A percentile compares a stretch with the other conserved stretches of the same genome.
phyloP scores from a whole-genome alignment of 1,140 invertebrate species.

The Drosophila kikkawai region DNA sequence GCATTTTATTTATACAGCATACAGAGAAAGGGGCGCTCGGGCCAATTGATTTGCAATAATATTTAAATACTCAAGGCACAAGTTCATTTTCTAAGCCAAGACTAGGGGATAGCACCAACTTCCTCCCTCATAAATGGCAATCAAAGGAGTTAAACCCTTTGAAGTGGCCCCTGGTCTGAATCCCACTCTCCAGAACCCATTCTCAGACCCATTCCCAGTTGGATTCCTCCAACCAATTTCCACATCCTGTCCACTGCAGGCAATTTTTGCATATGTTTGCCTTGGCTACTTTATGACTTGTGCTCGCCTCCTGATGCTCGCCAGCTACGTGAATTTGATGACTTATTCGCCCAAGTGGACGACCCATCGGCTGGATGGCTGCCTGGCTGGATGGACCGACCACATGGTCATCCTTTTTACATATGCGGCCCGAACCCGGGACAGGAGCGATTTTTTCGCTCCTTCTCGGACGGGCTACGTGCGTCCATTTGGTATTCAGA shows the following conservation, averaged over 20 bases:
- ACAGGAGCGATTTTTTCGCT: constrained; percentile 46
- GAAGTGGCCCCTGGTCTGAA: constrained; percentile 44
- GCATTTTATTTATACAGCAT: constrained; percentile 72
- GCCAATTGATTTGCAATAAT: constrained; percentile 83
- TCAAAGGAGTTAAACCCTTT: constrained; percentile 68
- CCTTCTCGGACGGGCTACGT: constrained; percentile 63
- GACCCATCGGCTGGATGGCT: constrained; percentile 3
- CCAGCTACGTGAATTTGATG: constrained; percentile 79
- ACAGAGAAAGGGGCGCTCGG: neutral
- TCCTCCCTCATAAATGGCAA: constrained; percentile 60
- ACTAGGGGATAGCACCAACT: constrained; percentile 10
- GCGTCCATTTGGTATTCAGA: constrained; percentile 84
- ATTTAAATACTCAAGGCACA: constrained; percentile 69
- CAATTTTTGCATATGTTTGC: constrained; percentile 80
- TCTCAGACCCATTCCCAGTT: neutral
- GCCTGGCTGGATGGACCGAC: constrained; percentile 18
- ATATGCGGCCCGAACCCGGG: constrained; percentile 47
- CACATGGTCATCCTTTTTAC: constrained; percentile 69
- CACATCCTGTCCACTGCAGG: constrained; percentile 41
- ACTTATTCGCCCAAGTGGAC: constrained; percentile 79
- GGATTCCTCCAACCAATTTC: constrained; percentile 32
- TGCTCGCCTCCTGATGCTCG: constrained; percentile 33
- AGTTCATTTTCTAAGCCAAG: constrained; percentile 58
- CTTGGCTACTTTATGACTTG: constrained; percentile 61
- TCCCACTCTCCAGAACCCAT: neutral